Percentiles rank a stretch among this genome's conserved stretches.
Evolutionary conservation across 2,113 vertebrate genomes (phyloP).

Genomic region (Ailuropoda melanoleuca): DNA sequence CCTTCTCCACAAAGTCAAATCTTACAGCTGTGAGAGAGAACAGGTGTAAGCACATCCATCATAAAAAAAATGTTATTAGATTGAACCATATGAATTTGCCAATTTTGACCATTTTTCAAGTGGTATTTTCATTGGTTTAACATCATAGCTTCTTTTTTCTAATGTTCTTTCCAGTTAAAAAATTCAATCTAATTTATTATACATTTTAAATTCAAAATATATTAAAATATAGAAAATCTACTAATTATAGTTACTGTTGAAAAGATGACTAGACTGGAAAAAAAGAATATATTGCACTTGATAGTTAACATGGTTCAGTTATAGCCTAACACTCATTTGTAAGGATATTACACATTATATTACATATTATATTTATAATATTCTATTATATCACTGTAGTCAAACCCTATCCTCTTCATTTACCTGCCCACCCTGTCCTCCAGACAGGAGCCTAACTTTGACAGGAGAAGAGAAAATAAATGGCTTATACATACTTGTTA

Average conservation of each 20-base stretch:
- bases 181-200: background rate
- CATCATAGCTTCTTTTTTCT: background rate
- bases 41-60: background rate
- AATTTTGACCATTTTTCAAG: background rate
- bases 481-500: background rate
- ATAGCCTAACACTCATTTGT: background rate
- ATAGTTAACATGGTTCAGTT: background rate
- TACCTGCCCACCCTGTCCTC: background rate
- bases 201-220: background rate
- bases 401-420: background rate
- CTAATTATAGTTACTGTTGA: conserved; percentile 13
- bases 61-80: background rate
- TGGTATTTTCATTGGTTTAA: background rate
- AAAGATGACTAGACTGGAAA: background rate
- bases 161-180: background rate
- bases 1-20: background rate
- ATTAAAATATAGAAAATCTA: background rate
- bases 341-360: background rate
- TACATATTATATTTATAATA: background rate
- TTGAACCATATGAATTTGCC: background rate
- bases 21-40: background rate
- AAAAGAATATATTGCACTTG: background rate
- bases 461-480: conserved; percentile 1
- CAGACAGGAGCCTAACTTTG: background rate
- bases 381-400: background rate